phyloP scores from a whole-genome alignment of 2,797 vertebrate genomes.

The Danio kyathit region DNA sequence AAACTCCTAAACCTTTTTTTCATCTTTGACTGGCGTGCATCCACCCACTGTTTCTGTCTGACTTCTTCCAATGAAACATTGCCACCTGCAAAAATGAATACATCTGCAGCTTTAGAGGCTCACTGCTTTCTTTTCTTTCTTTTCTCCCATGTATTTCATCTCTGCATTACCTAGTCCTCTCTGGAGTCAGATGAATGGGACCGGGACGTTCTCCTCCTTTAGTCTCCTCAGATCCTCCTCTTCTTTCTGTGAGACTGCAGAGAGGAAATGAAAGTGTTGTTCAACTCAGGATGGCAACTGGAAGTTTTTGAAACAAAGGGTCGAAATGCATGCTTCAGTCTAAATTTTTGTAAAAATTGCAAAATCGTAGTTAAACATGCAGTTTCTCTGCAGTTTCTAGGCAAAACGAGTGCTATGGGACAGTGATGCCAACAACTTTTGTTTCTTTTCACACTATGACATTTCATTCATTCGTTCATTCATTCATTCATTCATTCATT shows the following conservation, averaged over 20 bases:
- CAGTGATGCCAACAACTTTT: too few species aligned
- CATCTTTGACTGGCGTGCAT: conserved; percentile 76
- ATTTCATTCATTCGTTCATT: too few species aligned
- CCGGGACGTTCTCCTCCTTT: conserved; percentile 74
- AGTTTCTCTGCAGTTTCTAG: too few species aligned
- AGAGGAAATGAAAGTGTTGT: neutral
- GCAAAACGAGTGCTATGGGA: too few species aligned
- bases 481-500: too few species aligned
- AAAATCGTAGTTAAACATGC: too few species aligned
- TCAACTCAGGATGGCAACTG: neutral
- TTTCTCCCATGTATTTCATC: conserved; percentile 3
- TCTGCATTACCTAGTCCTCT: conserved; percentile 77
- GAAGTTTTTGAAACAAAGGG: too few species aligned
- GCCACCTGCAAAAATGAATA: conserved; percentile 78
- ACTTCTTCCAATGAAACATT: conserved; percentile 75
- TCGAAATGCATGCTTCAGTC: too few species aligned
- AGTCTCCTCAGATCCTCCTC: conserved; percentile 72
- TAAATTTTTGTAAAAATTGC: too few species aligned
- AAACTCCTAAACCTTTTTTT: conserved; percentile 81
- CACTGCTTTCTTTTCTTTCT: neutral
- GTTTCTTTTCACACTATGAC: too few species aligned
- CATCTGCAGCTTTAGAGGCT: neutral
- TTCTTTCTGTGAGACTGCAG: conserved; percentile 83
- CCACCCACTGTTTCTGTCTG: conserved; percentile 79
- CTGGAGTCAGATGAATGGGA: conserved; percentile 73